A percentile compares a stretch with the other conserved stretches of the same genome.
These are phyloP conservation scores for Sipha flava DNA, from an alignment of 1,140 invertebrate species.

Conservation along the genomic window DNA sequence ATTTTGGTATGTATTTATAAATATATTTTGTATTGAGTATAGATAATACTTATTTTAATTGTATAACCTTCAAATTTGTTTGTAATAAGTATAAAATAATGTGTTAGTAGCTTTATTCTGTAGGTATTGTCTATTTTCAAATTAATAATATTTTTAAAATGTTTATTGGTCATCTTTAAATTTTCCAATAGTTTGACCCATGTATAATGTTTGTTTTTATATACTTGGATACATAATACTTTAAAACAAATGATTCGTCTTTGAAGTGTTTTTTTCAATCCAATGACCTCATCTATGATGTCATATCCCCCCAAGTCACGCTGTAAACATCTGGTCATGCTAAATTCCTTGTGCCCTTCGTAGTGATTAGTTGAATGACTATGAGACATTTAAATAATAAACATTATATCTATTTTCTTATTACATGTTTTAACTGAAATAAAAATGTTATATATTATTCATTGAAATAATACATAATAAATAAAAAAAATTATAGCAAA, in stretches of 20 bases:
- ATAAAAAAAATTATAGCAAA: no score
- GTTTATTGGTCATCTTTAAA: background rate
- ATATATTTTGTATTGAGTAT: no score
- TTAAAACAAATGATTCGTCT: background rate
- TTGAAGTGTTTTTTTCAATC: background rate
- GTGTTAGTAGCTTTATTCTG: no score
- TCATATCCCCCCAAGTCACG: constrained; percentile 6
- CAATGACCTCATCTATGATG: constrained; percentile 30
- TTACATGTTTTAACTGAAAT: no score
- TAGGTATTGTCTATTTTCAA: background rate
- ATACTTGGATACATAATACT: background rate
- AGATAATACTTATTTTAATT: no score
- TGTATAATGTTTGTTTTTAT: background rate
- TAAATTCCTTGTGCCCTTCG: background rate
- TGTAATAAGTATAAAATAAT: no score
- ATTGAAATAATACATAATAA: no score
- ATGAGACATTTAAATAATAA: background rate
- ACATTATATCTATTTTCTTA: background rate
- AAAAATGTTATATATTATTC: no score
- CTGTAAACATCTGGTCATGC: constrained; percentile 3
- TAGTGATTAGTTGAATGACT: constrained; percentile 13
- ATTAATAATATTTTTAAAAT: background rate
- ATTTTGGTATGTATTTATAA: background rate
- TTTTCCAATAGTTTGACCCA: background rate
- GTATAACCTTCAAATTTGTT: no score